These are phyloP conservation scores for Psococerastis gibbosa DNA, from an alignment of 2,888 invertebrate genomes.

Conservation along the genomic window DNA sequence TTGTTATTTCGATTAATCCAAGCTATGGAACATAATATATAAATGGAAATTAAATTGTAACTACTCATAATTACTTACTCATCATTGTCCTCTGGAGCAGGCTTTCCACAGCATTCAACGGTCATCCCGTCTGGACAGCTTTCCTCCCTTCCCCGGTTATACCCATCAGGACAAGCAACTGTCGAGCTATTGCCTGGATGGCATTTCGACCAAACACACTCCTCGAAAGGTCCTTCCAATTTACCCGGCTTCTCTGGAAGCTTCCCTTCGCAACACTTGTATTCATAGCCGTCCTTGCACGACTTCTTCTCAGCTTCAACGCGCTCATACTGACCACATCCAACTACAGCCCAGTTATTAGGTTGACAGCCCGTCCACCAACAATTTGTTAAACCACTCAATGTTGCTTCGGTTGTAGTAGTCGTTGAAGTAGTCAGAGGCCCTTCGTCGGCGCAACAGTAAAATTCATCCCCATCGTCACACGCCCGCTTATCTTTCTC, in stretches of 20 bases:
- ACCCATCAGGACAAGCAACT: background rate
- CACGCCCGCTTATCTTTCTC: background rate
- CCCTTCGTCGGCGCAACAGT: too few relatives aligned
- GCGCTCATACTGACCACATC: background rate
- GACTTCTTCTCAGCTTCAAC: background rate
- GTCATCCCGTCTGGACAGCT: background rate
- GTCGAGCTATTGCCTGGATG: background rate
- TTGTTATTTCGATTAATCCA: too few relatives aligned
- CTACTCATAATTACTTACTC: background rate
- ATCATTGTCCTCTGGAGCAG: background rate
- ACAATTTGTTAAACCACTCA: too few relatives aligned
- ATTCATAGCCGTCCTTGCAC: background rate
- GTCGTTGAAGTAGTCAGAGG: too few relatives aligned
- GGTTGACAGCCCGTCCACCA: background rate
- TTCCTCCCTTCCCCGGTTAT: background rate
- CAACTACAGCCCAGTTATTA: background rate
- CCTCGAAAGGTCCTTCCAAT: background rate
- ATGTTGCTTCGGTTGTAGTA: too few relatives aligned
- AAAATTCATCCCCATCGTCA: background rate
- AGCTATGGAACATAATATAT: too few relatives aligned
- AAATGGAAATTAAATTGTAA: too few relatives aligned
- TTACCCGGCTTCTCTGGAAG: background rate
- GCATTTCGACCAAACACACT: background rate
- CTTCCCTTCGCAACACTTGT: background rate
- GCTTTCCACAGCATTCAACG: background rate